These are phyloP conservation scores for Chunga burmeisteri DNA, from an alignment of 2,113 vertebrate species.

Conservation along the genomic window DNA sequence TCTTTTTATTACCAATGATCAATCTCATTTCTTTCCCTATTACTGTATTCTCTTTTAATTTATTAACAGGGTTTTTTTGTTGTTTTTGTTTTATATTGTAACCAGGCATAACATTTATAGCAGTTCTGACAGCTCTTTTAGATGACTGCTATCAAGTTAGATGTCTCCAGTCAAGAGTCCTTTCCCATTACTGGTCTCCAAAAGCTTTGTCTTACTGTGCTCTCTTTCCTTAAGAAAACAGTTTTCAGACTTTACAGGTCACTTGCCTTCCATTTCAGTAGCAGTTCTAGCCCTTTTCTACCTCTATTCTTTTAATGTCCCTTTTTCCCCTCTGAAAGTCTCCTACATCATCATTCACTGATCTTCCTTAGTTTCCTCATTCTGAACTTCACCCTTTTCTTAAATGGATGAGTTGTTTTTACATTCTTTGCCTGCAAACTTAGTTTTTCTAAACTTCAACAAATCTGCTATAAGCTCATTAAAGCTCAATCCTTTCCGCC, in stretches of 20 bases:
- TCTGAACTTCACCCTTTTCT: not conserved
- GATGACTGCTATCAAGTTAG: not conserved
- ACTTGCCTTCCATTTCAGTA: not conserved
- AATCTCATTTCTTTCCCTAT: not conserved
- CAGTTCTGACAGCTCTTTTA: not conserved
- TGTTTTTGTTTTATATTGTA: not conserved
- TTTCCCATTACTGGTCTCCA: not conserved
- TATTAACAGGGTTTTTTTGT: not conserved
- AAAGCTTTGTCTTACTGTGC: not conserved
- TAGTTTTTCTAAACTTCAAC: not conserved
- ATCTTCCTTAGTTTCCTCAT: not conserved
- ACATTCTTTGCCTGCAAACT: not conserved
- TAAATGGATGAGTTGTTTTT: not conserved
- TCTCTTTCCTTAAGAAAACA: not conserved
- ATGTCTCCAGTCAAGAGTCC: not conserved
- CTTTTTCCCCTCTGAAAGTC: not conserved
- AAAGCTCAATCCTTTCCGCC: not conserved
- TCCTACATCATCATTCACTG: not conserved
- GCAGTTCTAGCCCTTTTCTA: not conserved
- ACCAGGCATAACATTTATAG: not conserved
- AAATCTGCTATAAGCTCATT: not conserved
- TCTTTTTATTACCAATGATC: not conserved
- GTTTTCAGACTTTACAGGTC: not conserved
- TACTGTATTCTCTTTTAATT: not conserved
- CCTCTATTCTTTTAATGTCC: not conserved